Evolutionary conservation across 2,113 vertebrate species (phyloP), one percentile per base, ranked within the genome.

Genomic region (Hippocampus mohnikei): DNA sequence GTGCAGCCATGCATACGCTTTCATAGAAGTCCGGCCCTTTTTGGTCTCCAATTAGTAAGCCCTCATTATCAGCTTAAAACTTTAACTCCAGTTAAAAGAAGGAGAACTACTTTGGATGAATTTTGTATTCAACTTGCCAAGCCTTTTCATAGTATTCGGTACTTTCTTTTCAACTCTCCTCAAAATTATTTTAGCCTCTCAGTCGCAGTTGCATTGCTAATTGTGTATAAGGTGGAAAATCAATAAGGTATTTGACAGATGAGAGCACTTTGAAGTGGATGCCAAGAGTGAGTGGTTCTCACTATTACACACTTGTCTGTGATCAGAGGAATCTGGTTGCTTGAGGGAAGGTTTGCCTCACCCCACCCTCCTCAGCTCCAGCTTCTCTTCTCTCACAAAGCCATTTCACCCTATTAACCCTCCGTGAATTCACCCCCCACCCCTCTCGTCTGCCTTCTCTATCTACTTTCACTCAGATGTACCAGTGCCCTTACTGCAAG

Each of bases 401-500:
- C 56, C 48, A 69, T 70, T 77, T 81, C 66, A 70, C 72, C 63
- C 60, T n/a, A 67, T 81, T 85, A 79, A 88, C 74, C 84, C 69
- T 46, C 16, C 13, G 48, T 79, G 44, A 59, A 65, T 77, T 58
- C 77, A 58, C 46, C 37, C 40, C 27, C n/a, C 25, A 10, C 10
- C 25, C 33, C 21, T 40, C 29, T 70, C 23, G 33, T 40, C 27
- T 23, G 56, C 56, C 56, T 18, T 75, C 27, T 78, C 27, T 69
- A 53, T 79, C 66, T 75, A 7, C 68, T 66, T 23, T 13, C 69
- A 41, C 65, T 21, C 92, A 98, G 96, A 93, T 96, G 92, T 98
- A 94, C 91, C 97, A 98, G 94, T 99, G 97, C 82, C 97, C 96
- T 1, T 99, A 98, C 53, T 99, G 97, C 94, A 99, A 98, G 90